Evolutionary conservation across 2,888 invertebrate species (phyloP), one percentile per base, ranked within the genome.

Genomic region (Oegoconia quadripuncta): DNA sequence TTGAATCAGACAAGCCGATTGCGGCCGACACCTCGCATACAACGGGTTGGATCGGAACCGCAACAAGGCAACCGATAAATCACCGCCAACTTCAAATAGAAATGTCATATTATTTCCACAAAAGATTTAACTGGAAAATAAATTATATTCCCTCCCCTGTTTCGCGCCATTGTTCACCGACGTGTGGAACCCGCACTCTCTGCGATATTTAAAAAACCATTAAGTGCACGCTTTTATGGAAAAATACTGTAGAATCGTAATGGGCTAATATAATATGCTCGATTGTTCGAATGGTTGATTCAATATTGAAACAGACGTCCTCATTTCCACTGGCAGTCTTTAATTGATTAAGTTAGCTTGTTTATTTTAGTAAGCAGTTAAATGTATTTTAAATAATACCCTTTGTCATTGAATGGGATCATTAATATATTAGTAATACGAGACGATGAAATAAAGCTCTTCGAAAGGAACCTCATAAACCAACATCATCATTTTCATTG

Each of bases 71-170:
- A 59, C 83, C 86, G 75, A 88, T 88, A 88, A 88, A 88, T 88
- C 88, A 88, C 67, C 67, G 72, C 68, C 74, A 80, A 83, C 88
- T 86, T 86, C 83, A 84, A 88, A 88, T 88, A 88, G 88, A 88
- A 88, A 87, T 78, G 88, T 88, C 88, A 88, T 87, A 88, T 88
- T 88, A 88, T 86, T 87, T 82, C 82, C 86, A 88, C 88, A 88
- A 88, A 88, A 88, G 88, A 88, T 88, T 88, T 88, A 88, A 88
- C 88, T 86, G 70, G 83, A 84, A 88, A 87, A 88, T 88, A 88
- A 88, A 88, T 88, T 84, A 86, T 81, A 69, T 76, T 82, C 81
- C n/a, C n/a, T 76, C 76, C 81, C 82, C 84, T 76, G 75, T 74
- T 74, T 68, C 72, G 69, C 59, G 67, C 71, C 57, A 77, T 86